phyloP scores from a whole-genome alignment of 2,888 invertebrate genomes.

The Oscheius onirici region DNA sequence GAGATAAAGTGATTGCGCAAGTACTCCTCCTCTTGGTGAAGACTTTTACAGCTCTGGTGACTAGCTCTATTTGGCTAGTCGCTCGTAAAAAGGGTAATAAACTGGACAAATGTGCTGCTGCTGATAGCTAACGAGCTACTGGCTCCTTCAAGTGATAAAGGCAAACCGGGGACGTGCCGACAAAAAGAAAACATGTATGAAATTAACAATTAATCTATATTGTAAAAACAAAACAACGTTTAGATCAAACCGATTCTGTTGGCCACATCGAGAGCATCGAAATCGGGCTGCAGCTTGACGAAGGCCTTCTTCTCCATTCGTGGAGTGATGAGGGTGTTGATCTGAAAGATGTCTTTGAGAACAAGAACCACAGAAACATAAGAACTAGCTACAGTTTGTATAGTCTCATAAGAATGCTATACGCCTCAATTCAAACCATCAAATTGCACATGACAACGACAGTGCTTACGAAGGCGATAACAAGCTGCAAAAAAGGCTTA shows the following conservation, averaged over 20 bases:
- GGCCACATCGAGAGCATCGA: slow-evolving; percentile 98
- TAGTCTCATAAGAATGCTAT: neutral
- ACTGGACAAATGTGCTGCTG: slow-evolving; percentile 13
- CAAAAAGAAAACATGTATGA: neutral
- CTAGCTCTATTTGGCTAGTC: slow-evolving; percentile 9
- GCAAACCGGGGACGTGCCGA: neutral
- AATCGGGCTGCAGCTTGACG: slow-evolving; percentile 93
- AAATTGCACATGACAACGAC: neutral
- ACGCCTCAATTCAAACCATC: slow-evolving; percentile 8
- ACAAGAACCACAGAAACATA: neutral
- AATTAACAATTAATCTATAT: neutral
- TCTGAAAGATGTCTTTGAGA: slow-evolving; percentile 47
- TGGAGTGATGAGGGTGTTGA: slow-evolving; percentile 77
- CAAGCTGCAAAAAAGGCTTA: slow-evolving; percentile 72
- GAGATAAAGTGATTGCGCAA: slow-evolving; percentile 1
- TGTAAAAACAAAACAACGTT: slow-evolving; percentile 35
- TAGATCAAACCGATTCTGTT: slow-evolving; percentile 79
- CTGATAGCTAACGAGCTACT: slow-evolving; percentile 28
- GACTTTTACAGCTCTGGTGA: neutral
- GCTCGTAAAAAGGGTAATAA: slow-evolving; percentile 21
- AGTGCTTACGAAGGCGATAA: neutral
- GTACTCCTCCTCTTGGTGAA: slow-evolving; percentile 18
- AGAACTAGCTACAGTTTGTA: neutral
- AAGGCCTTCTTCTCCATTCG: slow-evolving; percentile 99
- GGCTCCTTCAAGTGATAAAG: neutral